Conservation (phyloP, 2,888 invertebrate species). For the Xestobium rufovillosum region DNA sequence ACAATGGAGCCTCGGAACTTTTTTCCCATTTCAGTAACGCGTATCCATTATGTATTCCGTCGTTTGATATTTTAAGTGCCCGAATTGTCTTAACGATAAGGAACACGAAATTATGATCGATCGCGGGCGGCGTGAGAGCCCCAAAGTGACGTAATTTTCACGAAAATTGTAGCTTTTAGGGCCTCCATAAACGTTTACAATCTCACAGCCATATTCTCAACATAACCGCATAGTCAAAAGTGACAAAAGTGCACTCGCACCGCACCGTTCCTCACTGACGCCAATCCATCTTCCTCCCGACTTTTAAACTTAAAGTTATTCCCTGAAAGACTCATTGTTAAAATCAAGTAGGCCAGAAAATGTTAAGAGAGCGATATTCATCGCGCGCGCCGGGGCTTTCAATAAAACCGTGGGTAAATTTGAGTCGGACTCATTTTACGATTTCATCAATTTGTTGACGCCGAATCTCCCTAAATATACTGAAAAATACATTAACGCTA, state of each 20-base stretch:
- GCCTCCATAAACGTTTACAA: conserved; percentile 19
- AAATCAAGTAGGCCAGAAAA: conserved; percentile 30
- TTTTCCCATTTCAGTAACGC: no score
- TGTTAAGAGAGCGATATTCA: conserved; percentile 21
- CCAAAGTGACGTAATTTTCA: conserved; percentile 25
- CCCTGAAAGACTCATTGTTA: conserved; percentile 30
- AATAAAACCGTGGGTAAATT: conserved; percentile 24
- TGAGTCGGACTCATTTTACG: conserved; percentile 26
- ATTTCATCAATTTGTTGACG: no score
- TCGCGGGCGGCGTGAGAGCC: no score
- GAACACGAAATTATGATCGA: no score
- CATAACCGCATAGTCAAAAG: conserved; percentile 24
- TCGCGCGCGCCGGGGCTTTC: conserved; percentile 16
- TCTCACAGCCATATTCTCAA: conserved; percentile 27
- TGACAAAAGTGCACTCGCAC: conserved; percentile 30
- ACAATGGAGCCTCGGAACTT: no score
- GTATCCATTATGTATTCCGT: no score
- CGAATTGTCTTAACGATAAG: no score
- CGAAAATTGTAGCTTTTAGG: conserved; percentile 31
- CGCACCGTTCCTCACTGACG: no score
- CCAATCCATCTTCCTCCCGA: conserved; percentile 30
- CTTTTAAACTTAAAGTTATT: conserved; percentile 26
- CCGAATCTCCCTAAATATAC: no score
- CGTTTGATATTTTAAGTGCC: no score
- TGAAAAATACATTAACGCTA: no score